Base-by-base conservation (phyloP, 2,888 invertebrate genomes). In the Eristalinus aeneus region DNA sequence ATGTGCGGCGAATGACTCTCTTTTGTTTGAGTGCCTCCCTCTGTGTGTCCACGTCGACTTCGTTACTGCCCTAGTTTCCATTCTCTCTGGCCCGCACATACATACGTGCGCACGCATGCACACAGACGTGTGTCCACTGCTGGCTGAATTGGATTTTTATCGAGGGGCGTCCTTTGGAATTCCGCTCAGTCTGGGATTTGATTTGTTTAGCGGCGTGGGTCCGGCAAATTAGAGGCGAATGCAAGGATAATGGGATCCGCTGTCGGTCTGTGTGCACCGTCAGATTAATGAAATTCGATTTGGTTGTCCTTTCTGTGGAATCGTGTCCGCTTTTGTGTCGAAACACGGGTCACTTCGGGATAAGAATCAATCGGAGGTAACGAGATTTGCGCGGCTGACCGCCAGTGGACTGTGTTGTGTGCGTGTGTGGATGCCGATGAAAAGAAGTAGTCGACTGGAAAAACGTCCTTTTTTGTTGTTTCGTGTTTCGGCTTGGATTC, bases 1-100 rank as follows among this genome's bases (percentile, higher is more conserved):
- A 80, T 85, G 80, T 85, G 84, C 80, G 75, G 54, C 72, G 76
- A 85, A 85, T 85, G 80, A 80, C 8, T 46, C 6, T 16, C 46
- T 46, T 46, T 46, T 46, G 46, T 46, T 16, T 46, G 46, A 16
- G 46, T 16, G 16, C 16, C 46, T 16, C 46, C 16, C 46, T 46
- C 46, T 5, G 46, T 46, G 46, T 46, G 46, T 46, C 2, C 27
- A 27, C 27, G 27, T 16, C 46, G 16, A n/a, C n/a, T n/a, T n/a
- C n/a, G n/a, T n/a, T n/a, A n/a, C 8, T 46, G 46, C 16, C 46
- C 46, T 46, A 46, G 46, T 16, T 46, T 16, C 16, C 16, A n/a
- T 46, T 16, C 46, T 16, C 46, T 46, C 46, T 46, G 46, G 16
- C 8, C 46, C 39, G 39, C 39, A 39, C 39, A n/a, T n/a, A 39